These are phyloP conservation scores for Drosophila quinaria DNA, from an alignment of 2,888 invertebrate species.

Conservation along the genomic window DNA sequence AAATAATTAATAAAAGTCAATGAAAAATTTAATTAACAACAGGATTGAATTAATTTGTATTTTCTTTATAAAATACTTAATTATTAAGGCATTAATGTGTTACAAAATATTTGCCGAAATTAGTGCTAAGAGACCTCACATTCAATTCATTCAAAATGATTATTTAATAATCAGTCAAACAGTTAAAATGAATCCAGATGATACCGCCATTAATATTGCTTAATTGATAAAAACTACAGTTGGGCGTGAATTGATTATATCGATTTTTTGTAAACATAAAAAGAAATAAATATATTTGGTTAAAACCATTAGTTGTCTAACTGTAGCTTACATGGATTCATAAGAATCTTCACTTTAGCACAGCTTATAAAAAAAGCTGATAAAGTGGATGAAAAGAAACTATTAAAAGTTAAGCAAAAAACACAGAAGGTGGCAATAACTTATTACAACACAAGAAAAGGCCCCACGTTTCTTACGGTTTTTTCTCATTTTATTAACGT, in stretches of 20 bases:
- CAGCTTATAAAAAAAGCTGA: background rate
- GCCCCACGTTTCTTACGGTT: slow-evolving; percentile 3
- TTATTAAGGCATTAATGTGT: background rate
- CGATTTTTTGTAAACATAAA: no score
- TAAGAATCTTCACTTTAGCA: background rate
- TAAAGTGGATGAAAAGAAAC: background rate
- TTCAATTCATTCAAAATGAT: no score
- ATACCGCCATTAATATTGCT: no score
- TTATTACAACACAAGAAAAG: slow-evolving; percentile 34
- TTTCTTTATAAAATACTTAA: background rate
- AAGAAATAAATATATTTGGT: no score
- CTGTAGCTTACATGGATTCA: no score
- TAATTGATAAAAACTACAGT: no score
- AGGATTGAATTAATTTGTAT: background rate
- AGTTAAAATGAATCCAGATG: no score
- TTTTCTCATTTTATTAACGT: background rate
- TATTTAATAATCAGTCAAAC: no score
- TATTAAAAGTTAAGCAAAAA: slow-evolving; percentile 6
- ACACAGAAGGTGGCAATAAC: slow-evolving; percentile 13
- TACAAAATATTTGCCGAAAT: background rate
- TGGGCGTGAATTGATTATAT: no score
- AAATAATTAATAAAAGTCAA: background rate
- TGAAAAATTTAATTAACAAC: background rate
- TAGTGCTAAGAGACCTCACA: background rate
- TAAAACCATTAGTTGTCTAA: no score